Percentiles rank a stretch among this genome's conserved stretches.
These are phyloP conservation scores for Zosterops borbonicus DNA, from an alignment of 2,113 vertebrate genomes.

Conservation along the genomic window DNA sequence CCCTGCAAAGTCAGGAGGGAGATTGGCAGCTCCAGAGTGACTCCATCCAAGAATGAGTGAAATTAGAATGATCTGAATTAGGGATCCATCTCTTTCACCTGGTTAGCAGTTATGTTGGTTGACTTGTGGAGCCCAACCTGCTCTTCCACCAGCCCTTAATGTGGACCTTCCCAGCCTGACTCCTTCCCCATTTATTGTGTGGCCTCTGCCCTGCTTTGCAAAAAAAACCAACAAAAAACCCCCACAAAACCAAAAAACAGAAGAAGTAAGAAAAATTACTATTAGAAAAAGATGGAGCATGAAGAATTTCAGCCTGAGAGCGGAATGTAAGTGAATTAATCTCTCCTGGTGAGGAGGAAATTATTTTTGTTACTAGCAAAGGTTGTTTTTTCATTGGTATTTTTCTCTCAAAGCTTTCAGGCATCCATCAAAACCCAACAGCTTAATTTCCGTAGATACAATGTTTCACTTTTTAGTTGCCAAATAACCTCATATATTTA, in stretches of 20 bases:
- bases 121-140: background rate
- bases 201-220: background rate
- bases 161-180: background rate
- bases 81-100: background rate
- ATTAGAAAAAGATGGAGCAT: slow-evolving; percentile 34
- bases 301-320: slow-evolving; percentile 40
- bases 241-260: no score
- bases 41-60: background rate
- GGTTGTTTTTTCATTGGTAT: slow-evolving; percentile 39
- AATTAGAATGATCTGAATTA: background rate
- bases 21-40: background rate
- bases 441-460: slow-evolving; percentile 52
- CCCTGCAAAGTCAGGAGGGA: background rate
- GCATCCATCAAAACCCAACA: slow-evolving; percentile 41
- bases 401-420: slow-evolving; percentile 45
- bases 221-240: background rate
- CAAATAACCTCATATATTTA: slow-evolving; percentile 56
- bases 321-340: slow-evolving; percentile 47
- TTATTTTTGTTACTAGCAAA: slow-evolving; percentile 54
- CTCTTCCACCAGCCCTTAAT: background rate
- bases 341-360: slow-evolving; percentile 52
- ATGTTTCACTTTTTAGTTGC: slow-evolving; percentile 44
- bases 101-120: background rate
- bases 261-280: background rate
- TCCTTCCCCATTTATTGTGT: background rate